These are phyloP conservation scores for Falcunculus frontatus DNA, from an alignment of 2,113 vertebrate species.

Conservation along the genomic window DNA sequence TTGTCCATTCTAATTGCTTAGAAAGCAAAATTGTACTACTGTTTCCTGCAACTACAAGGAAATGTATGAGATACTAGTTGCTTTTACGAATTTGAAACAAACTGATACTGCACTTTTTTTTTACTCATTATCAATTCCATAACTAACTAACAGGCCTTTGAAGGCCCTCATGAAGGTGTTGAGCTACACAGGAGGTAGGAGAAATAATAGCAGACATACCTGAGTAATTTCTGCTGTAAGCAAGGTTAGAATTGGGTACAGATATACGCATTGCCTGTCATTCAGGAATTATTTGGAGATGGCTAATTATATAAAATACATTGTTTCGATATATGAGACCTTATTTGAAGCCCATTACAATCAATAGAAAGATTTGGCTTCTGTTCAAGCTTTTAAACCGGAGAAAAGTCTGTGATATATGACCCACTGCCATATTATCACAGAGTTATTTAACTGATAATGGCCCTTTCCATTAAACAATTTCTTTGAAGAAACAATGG, in stretches of 20 bases:
- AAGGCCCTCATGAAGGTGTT: neutral
- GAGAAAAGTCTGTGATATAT: neutral
- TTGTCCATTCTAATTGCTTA: conserved; percentile 6
- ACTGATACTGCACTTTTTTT: neutral
- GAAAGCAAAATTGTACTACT: conserved; percentile 24
- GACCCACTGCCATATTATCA: neutral
- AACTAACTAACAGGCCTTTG: neutral
- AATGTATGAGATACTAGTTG: conserved; percentile 11
- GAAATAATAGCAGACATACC: neutral
- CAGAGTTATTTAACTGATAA: conserved; percentile 15
- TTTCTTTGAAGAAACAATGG: neutral
- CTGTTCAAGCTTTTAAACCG: conserved; percentile 6
- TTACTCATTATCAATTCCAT: neutral
- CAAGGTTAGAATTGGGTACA: neutral
- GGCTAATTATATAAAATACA: neutral
- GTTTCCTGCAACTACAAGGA: conserved; percentile 34
- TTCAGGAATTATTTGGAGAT: neutral
- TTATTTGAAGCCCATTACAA: neutral
- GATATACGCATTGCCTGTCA: neutral
- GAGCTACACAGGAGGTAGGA: neutral
- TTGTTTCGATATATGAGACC: neutral
- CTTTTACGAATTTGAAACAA: conserved; percentile 25
- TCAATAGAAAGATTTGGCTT: neutral
- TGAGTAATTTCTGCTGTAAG: neutral
- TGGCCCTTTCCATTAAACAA: neutral